These are phyloP conservation scores for Gallinago stenura DNA, from an alignment of 2,797 vertebrate species.

Conservation along the genomic window DNA sequence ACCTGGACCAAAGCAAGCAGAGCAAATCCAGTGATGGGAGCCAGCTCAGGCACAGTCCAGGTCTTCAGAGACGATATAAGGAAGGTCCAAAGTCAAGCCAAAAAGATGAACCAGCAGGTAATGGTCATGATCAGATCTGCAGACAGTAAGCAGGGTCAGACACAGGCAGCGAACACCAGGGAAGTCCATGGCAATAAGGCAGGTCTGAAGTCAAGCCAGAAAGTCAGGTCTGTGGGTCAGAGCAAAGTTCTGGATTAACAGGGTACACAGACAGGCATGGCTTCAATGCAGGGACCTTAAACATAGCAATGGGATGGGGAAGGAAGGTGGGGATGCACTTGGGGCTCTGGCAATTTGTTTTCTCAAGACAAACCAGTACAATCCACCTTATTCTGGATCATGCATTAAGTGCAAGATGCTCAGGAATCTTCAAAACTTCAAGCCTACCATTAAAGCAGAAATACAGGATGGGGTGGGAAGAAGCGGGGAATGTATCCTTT, in stretches of 20 bases:
- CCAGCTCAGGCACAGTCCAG: neutral
- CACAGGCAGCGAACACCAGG: neutral
- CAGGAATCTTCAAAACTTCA: neutral
- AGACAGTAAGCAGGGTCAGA: neutral
- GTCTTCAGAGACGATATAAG: neutral
- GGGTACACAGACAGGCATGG: neutral
- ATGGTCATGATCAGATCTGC: neutral
- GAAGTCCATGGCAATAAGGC: neutral
- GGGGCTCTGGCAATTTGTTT: neutral
- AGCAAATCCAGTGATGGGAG: neutral
- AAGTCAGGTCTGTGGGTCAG: neutral
- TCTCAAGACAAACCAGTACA: neutral
- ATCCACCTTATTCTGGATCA: neutral
- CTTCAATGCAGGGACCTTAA: neutral
- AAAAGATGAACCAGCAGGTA: neutral
- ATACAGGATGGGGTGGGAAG: accelerated
- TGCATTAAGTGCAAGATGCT: neutral
- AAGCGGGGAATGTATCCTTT: neutral
- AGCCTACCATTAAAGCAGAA: neutral
- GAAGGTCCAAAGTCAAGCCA: neutral
- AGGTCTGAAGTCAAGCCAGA: neutral
- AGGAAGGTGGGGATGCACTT: neutral
- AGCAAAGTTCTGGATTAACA: accelerated
- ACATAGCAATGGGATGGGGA: neutral
- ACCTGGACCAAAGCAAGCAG: neutral